phyloP scores from a whole-genome alignment of 2,888 invertebrate species.

The Brachyptera risi region DNA sequence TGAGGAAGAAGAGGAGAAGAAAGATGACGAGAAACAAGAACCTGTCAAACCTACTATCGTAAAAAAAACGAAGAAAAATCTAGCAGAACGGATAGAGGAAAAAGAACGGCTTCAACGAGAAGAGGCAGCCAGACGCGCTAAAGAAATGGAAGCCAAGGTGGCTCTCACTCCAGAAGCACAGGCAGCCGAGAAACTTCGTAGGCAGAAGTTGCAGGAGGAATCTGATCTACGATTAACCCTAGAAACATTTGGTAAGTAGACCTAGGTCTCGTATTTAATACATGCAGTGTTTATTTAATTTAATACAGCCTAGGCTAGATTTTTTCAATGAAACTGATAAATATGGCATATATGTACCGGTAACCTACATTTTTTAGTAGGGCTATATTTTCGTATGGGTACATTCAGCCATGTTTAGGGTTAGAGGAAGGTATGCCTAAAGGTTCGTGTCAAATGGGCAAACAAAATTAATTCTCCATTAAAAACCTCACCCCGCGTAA shows the following conservation, averaged over 20 bases:
- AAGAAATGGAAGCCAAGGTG: slow-evolving; percentile 54
- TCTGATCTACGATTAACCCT: slow-evolving; percentile 81
- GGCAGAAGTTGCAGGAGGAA: slow-evolving; percentile 81
- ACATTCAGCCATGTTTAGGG: no score
- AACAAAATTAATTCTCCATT: no score
- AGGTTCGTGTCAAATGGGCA: no score
- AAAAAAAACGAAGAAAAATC: slow-evolving; percentile 67
- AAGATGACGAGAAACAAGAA: slow-evolving; percentile 67
- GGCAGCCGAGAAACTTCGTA: slow-evolving; percentile 67
- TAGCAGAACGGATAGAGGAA: slow-evolving; percentile 79
- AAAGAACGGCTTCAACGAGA: slow-evolving; percentile 68
- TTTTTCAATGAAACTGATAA: no score
- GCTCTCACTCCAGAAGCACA: slow-evolving; percentile 73
- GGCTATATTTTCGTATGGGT: no score
- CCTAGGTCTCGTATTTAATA: not conserved
- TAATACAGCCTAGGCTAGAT: not conserved
- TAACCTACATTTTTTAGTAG: no score
- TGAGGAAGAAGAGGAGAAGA: slow-evolving; percentile 69
- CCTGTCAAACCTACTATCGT: slow-evolving; percentile 54
- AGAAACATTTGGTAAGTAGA: slow-evolving; percentile 56
- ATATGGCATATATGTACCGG: no score
- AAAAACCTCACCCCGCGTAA: no score
- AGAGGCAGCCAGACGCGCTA: slow-evolving; percentile 56
- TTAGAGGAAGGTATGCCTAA: no score
- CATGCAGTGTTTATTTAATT: not conserved